phyloP scores from a whole-genome alignment of 2,797 vertebrate genomes.

The Spea hammondii region DNA sequence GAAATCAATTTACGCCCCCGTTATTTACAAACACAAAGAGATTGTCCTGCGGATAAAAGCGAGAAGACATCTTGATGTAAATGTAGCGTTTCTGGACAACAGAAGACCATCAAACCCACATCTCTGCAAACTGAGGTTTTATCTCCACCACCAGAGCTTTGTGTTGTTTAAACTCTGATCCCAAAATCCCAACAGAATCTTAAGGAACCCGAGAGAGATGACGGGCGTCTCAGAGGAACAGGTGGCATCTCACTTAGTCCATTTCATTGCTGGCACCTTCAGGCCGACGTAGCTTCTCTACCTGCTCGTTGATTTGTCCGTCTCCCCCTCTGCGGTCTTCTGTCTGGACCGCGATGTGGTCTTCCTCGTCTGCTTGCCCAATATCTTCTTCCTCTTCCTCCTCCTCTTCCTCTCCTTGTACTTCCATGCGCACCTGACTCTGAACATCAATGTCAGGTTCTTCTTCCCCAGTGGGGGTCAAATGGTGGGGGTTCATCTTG shows the following conservation, averaged over 20 bases:
- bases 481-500: conserved; percentile 69
- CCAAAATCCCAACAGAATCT: conserved; percentile 32
- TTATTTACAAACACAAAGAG: conserved; percentile 16
- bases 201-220: background rate
- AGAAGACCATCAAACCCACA: background rate
- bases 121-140: background rate
- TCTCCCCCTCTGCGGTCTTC: conserved; percentile 91
- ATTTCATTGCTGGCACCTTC: conserved; percentile 93
- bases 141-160: conserved; percentile 17
- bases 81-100: background rate
- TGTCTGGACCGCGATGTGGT: conserved; percentile 80
- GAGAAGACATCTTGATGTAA: conserved; percentile 5
- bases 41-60: conserved; percentile 23
- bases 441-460: conserved; percentile 74
- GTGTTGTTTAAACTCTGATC: background rate
- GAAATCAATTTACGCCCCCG: background rate
- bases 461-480: conserved; percentile 67
- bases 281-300: conserved; percentile 90
- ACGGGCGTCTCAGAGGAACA: conserved; percentile 34
- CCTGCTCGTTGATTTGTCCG: conserved; percentile 95
- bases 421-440: conserved; percentile 91
- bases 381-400: conserved; percentile 78
- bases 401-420: conserved; percentile 84
- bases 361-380: conserved; percentile 75
- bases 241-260: conserved; percentile 16